Evolutionary conservation across 2,113 vertebrate genomes (phyloP).

Genomic region (Gorsachius goisagi): DNA sequence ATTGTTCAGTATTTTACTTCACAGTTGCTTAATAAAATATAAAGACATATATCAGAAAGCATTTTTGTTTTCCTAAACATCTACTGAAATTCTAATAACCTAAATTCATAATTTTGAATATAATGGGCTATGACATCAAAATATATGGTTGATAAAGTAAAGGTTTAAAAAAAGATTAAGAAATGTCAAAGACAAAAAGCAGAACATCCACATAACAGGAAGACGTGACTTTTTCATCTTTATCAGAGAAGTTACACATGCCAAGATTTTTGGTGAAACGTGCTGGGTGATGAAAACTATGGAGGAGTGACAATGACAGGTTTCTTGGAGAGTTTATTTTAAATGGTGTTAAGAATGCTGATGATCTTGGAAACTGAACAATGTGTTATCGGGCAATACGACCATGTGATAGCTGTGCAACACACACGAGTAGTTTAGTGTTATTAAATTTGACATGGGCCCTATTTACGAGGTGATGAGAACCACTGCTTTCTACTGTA

Average conservation of each 20-base stretch:
- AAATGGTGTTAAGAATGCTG: background rate
- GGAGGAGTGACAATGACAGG: background rate
- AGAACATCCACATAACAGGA: background rate
- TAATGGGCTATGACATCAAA: background rate
- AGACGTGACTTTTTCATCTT: background rate
- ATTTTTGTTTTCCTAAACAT: background rate
- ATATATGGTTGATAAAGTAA: background rate
- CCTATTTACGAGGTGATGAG: background rate
- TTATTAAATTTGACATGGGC: background rate
- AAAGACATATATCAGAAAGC: background rate
- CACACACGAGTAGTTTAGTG: background rate
- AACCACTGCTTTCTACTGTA: background rate
- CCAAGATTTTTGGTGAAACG: constrained; percentile 23
- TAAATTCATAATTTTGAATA: background rate
- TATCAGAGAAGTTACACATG: constrained; percentile 10
- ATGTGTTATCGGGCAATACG: background rate
- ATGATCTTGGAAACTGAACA: background rate
- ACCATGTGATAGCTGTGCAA: background rate
- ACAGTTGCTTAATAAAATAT: background rate
- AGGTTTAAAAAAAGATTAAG: background rate
- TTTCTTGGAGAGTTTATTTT: background rate
- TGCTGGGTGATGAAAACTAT: constrained; percentile 12
- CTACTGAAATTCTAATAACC: background rate
- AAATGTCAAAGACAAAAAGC: background rate
- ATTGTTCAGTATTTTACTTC: background rate